Conservation (phyloP, 2,113 vertebrate species). For the Ceyx melanurus region DNA sequence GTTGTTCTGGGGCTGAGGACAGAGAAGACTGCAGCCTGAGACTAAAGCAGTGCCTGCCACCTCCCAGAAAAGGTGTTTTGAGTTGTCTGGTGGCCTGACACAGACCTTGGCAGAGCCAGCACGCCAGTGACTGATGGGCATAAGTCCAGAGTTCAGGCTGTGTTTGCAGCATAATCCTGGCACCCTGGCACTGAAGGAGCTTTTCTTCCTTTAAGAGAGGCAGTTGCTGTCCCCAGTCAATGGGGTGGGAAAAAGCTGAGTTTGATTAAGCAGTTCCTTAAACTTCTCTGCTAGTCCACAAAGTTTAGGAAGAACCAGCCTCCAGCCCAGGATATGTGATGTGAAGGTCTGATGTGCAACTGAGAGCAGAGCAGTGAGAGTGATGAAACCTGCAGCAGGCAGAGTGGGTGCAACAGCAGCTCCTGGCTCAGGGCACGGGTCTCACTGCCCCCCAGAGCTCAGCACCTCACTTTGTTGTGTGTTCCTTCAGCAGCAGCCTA, state of each 20-base stretch:
- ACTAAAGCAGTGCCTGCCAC: background rate
- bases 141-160: background rate
- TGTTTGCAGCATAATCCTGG: background rate
- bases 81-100: background rate
- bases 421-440: background rate
- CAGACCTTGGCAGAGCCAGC: background rate
- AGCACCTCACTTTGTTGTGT: accelerated
- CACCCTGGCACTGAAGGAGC: background rate
- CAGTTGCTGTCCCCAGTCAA: background rate
- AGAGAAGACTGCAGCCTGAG: background rate
- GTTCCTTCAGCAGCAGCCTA: background rate
- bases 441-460: background rate
- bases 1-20: background rate
- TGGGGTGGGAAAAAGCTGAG: background rate
- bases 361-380: background rate
- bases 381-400: background rate
- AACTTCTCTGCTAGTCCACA: background rate
- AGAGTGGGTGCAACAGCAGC: background rate
- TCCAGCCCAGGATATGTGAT: accelerated
- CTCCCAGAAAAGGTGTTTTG: background rate
- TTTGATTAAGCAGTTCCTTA: background rate
- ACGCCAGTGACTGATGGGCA: accelerated
- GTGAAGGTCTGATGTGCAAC: background rate
- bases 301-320: background rate
- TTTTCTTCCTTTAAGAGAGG: background rate